These are phyloP conservation scores for Scatophagus argus DNA, from an alignment of 2,113 vertebrate genomes.

Conservation along the genomic window DNA sequence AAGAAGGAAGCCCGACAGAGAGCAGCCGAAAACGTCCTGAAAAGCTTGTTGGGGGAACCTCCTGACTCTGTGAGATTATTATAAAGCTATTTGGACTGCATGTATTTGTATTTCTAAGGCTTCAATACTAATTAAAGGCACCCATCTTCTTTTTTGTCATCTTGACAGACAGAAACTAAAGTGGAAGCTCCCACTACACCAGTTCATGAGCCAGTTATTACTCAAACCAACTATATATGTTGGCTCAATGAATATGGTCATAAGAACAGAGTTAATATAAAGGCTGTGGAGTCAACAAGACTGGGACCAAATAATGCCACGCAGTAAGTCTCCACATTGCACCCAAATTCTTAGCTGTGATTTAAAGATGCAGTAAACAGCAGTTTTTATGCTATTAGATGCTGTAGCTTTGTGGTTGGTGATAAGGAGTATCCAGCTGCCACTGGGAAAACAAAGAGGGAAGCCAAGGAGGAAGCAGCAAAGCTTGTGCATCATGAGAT, in stretches of 20 bases:
- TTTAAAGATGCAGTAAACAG: background rate
- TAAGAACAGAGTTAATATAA: background rate
- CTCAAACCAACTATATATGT: background rate
- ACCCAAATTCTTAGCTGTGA: background rate
- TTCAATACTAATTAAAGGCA: no score
- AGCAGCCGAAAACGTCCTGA: constrained; percentile 77
- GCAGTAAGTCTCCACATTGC: constrained; percentile 56
- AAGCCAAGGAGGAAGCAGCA: constrained; percentile 81
- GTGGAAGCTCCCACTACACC: background rate
- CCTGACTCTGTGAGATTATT: constrained; percentile 44
- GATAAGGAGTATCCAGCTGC: constrained; percentile 64
- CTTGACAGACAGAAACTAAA: constrained; percentile 39
- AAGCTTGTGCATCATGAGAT: constrained; percentile 66
- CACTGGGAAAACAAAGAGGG: constrained; percentile 67
- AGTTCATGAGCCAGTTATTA: no score
- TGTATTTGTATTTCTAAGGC: background rate
- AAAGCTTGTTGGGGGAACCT: constrained; percentile 2
- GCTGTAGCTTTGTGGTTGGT: constrained; percentile 65
- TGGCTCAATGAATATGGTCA: constrained; percentile 2
- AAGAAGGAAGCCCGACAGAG: constrained; percentile 82
- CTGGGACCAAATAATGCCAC: background rate
- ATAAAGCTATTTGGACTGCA: background rate
- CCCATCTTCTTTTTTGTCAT: background rate
- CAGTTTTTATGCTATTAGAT: constrained; percentile 15
- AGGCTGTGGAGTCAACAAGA: constrained; percentile 9